These are phyloP conservation scores for Sthenelais limicola DNA, from an alignment of 2,888 invertebrate species.

Conservation along the genomic window DNA sequence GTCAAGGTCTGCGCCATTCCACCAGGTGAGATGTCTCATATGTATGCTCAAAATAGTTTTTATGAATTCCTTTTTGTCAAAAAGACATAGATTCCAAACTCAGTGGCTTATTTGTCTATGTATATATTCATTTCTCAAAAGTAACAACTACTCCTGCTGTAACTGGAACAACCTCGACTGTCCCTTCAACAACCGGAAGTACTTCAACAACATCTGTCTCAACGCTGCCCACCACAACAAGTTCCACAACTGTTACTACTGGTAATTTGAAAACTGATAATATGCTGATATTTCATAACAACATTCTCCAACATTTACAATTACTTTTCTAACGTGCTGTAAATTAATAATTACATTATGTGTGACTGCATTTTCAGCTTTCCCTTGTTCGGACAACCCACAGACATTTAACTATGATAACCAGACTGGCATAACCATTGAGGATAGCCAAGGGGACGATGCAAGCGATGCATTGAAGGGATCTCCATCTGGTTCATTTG, in stretches of 20 bases:
- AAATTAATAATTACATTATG: no score
- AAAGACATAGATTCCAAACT: neutral
- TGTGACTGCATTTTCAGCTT: neutral
- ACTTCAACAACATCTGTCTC: neutral
- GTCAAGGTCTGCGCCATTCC: conserved; percentile 8
- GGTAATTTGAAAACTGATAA: no score
- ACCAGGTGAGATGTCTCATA: conserved; percentile 12
- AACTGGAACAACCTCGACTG: neutral
- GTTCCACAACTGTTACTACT: neutral
- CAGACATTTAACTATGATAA: conserved; percentile 20
- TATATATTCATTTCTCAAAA: neutral
- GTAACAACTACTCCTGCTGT: neutral
- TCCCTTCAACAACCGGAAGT: neutral
- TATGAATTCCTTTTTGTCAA: neutral
- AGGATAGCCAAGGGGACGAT: neutral
- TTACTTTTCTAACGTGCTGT: no score
- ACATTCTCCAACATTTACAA: no score
- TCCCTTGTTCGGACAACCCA: neutral
- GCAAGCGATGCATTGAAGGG: conserved; percentile 9
- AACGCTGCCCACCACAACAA: neutral
- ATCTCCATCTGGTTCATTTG: neutral
- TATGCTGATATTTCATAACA: no score
- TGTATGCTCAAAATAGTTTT: neutral
- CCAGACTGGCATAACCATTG: neutral
- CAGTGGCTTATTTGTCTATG: neutral